Conservation (phyloP, 1,140 invertebrate species). For the Cryptotermes secundus region DNA sequence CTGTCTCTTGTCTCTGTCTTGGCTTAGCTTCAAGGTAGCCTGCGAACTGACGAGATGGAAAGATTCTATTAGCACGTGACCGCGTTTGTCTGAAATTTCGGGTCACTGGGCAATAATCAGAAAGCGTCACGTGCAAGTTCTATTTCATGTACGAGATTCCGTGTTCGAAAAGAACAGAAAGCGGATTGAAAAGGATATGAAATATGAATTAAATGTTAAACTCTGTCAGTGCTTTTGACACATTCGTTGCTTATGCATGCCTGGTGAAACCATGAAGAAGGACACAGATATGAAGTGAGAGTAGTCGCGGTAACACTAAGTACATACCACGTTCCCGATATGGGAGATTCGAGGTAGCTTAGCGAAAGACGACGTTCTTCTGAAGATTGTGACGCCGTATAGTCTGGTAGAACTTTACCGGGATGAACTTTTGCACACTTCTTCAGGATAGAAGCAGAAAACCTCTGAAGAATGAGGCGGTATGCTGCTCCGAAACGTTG, state of each 20-base stretch:
- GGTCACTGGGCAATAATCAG: neutral
- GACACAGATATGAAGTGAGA: too few species aligned
- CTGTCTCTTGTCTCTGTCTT: neutral
- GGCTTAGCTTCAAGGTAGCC: neutral
- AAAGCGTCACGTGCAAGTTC: neutral
- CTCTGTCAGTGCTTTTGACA: neutral
- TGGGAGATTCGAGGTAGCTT: too few species aligned
- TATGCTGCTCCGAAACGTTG: too few species aligned
- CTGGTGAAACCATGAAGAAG: too few species aligned
- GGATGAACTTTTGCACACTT: too few species aligned
- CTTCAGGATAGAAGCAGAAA: too few species aligned
- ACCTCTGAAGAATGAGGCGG: too few species aligned
- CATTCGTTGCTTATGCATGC: neutral
- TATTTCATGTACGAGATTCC: neutral
- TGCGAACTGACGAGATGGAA: slow-evolving; percentile 12
- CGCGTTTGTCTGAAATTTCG: neutral
- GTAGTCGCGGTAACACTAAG: too few species aligned
- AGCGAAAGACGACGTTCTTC: too few species aligned
- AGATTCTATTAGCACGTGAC: neutral
- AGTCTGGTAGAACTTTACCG: too few species aligned
- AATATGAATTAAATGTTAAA: neutral
- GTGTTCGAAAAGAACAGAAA: neutral
- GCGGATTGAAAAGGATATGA: neutral
- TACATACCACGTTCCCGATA: too few species aligned
- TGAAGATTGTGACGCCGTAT: too few species aligned